Evolutionary conservation across 2,888 invertebrate genomes (phyloP).

Genomic region (Neoaliturus tenellus): DNA sequence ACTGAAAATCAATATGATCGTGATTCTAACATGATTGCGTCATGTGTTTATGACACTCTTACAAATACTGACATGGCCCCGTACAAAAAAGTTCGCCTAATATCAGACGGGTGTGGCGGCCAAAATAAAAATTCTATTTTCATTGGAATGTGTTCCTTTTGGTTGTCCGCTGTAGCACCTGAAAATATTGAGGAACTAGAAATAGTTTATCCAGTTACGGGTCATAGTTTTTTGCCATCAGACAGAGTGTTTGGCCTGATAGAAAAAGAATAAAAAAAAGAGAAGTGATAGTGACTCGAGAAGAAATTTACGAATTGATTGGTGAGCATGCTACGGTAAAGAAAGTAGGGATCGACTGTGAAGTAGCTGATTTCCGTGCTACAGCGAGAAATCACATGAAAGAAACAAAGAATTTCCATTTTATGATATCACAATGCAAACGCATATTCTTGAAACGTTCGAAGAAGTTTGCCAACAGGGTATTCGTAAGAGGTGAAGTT

Average conservation of each 20-base stretch:
- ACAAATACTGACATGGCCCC: not conserved
- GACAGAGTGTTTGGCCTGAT: not conserved
- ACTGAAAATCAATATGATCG: not conserved
- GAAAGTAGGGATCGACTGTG: not conserved
- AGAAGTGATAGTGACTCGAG: not conserved
- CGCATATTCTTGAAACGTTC: not conserved
- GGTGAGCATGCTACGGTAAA: not conserved
- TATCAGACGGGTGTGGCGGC: too few relatives aligned
- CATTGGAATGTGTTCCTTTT: not conserved
- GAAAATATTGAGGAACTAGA: not conserved
- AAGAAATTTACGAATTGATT: not conserved
- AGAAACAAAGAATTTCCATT: not conserved
- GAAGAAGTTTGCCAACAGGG: not conserved
- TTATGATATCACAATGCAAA: not conserved
- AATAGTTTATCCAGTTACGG: not conserved
- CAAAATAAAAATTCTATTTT: too few relatives aligned
- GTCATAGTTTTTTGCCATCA: not conserved
- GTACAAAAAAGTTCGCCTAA: too few relatives aligned
- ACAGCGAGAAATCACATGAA: not conserved
- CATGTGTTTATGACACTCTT: not conserved
- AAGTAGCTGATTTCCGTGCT: too few relatives aligned
- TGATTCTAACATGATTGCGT: not conserved
- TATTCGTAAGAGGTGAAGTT: not conserved
- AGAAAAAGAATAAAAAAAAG: not conserved
- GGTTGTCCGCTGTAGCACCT: not conserved